Base-by-base conservation (phyloP, 2,797 vertebrate genomes). In the Natrix natrix region DNA sequence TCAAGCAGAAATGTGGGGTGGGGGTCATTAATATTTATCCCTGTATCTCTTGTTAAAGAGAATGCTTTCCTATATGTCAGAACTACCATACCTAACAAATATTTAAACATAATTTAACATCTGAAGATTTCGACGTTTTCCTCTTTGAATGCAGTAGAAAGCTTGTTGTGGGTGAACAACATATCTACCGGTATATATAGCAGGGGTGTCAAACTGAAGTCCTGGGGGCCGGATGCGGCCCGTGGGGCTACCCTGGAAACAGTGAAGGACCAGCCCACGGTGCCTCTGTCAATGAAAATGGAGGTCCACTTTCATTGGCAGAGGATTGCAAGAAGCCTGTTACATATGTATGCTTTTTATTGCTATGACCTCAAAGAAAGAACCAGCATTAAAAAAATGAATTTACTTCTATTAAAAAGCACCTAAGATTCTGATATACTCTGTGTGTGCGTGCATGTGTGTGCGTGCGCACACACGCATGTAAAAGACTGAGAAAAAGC, bases 1-100 rank as follows among this genome's bases (percentile, higher is more conserved):
- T 97, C 96, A 96, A 96, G 97, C 97, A 97, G 96, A 96, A 96
- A 96, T 95, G 96, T 90, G 93, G 96, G 94, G 93, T 96, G 92
- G 96, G 94, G 59, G 22, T 97, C 96, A 74, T 92, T 97, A 96
- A 96, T 96, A 96, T 96, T 97, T 96, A 96, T 97, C 96, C 60
- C 24, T 61, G 24, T 61, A 61, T 61, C 24, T 61, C 60, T 97
- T 97, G 96, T 97, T 97, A 95, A 96, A 97, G 96, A 97, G 97
- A 97, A 97, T 96, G 96, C 96, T 97, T 97, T 96, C 97, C 96
- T 96, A 96, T 93, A 96, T 97, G 97, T 97, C 96, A 97, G 97
- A 97, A 97, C 96, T 94, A 95, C 95, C 28, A 94, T 61, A 61
- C 8, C 22, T 61, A 61, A 94, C 95, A 96, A 96, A 96, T 95